A percentile compares a stretch with the other conserved stretches of the same genome.
Conservation (phyloP, 2,888 invertebrate genomes). For the Cataglyphis altisquamis region DNA sequence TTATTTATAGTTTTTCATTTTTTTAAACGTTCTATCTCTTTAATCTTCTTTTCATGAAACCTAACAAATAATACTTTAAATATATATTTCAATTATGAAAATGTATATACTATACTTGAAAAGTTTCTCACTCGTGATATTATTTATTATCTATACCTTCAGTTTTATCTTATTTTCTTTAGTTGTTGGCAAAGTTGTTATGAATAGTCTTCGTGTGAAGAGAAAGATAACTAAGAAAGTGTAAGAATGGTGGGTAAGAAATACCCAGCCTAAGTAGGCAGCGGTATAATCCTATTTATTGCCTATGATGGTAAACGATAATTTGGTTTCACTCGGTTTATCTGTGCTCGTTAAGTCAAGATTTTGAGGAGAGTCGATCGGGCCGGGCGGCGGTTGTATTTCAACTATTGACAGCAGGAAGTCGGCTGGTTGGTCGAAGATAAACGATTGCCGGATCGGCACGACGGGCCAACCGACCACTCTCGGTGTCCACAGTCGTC, state of each 20-base stretch:
- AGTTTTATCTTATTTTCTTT: no score
- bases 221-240: background rate
- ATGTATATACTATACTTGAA: background rate
- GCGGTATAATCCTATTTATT: background rate
- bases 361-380: slow-evolving; percentile 54
- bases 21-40: no score
- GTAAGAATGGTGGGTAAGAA: background rate
- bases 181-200: background rate
- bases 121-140: no score
- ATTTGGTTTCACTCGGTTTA: slow-evolving; percentile 25
- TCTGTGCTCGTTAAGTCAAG: slow-evolving; percentile 35
- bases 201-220: background rate
- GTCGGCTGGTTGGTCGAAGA: slow-evolving; percentile 47
- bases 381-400: slow-evolving; percentile 51
- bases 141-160: background rate
- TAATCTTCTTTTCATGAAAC: no score
- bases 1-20: no score
- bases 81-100: background rate
- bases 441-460: slow-evolving; percentile 57
- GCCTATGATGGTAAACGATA: slow-evolving; percentile 32
- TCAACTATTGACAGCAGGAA: slow-evolving; percentile 70
- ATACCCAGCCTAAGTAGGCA: background rate
- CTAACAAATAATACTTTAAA: background rate
- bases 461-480: slow-evolving; percentile 2
- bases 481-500: slow-evolving; percentile 25